phyloP scores from a whole-genome alignment of 2,797 vertebrate genomes.

The Crocodylus rhombifer region DNA sequence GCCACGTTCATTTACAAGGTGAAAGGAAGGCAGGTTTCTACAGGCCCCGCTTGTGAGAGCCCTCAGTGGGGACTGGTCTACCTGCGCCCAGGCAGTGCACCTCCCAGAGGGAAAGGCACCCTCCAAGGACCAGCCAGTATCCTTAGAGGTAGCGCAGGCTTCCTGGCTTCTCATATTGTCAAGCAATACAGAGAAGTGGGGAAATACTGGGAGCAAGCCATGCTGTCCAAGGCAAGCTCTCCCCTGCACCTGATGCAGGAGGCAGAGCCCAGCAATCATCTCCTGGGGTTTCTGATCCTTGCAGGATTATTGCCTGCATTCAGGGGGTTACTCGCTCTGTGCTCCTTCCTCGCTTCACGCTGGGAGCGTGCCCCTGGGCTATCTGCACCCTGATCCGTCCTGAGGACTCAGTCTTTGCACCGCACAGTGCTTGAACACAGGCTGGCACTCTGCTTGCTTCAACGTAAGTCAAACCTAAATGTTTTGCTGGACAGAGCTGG shows the following conservation, averaged over 20 bases:
- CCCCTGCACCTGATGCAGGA: background rate
- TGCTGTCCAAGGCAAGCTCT: background rate
- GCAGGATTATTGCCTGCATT: rapidly evolving
- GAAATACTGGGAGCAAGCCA: background rate
- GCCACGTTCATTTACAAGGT: no score
- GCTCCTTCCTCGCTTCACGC: no score
- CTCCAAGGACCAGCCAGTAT: no score
- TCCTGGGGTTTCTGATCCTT: background rate
- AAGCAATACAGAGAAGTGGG: background rate
- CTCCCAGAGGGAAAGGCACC: no score
- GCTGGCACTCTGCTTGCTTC: background rate
- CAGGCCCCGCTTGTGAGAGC: no score
- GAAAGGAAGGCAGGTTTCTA: no score
- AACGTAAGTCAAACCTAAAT: background rate
- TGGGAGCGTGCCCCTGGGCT: no score
- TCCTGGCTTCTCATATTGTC: background rate
- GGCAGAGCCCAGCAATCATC: background rate
- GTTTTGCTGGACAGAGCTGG: background rate
- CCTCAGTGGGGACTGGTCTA: no score
- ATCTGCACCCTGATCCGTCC: no score
- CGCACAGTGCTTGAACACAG: no score
- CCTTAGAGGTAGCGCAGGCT: background rate
- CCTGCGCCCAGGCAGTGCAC: no score
- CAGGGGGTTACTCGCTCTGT: no score
- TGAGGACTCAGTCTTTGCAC: background rate